Percentiles rank a stretch among this genome's conserved stretches.
These are phyloP conservation scores for Scaeva pyrastri DNA, from an alignment of 2,888 invertebrate genomes.

Conservation along the genomic window DNA sequence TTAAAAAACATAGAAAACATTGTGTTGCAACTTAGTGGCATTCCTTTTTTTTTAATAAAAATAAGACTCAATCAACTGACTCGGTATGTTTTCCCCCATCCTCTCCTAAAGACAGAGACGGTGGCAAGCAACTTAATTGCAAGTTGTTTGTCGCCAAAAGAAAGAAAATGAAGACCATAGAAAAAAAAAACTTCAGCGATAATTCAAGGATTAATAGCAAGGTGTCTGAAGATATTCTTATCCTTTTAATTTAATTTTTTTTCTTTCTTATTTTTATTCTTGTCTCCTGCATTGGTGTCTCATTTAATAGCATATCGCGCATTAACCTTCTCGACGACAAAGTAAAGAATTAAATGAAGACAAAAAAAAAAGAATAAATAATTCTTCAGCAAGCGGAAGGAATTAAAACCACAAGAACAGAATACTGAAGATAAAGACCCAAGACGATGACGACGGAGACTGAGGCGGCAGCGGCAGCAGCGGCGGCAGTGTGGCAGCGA, in stretches of 20 bases:
- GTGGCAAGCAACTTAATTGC: constrained; percentile 64
- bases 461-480: no score
- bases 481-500: no score
- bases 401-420: constrained; percentile 59
- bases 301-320: constrained; percentile 54
- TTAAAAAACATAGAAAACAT: no score
- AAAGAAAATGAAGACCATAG: constrained; percentile 57
- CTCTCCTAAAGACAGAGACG: not conserved
- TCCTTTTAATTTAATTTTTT: constrained; percentile 9
- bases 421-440: not conserved
- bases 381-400: constrained; percentile 51
- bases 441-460: no score
- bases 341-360: not conserved
- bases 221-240: constrained; percentile 67
- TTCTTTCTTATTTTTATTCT: not conserved
- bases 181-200: constrained; percentile 63
- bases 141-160: constrained; percentile 71
- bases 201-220: constrained; percentile 75
- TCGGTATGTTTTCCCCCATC: not conserved
- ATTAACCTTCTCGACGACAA: constrained; percentile 55
- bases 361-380: constrained; percentile 17
- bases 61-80: not conserved
- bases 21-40: no score
- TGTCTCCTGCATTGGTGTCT: constrained; percentile 40
- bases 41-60: no score